Base-by-base conservation (phyloP, 2,113 vertebrate species). In the Takifugu flavidus region DNA sequence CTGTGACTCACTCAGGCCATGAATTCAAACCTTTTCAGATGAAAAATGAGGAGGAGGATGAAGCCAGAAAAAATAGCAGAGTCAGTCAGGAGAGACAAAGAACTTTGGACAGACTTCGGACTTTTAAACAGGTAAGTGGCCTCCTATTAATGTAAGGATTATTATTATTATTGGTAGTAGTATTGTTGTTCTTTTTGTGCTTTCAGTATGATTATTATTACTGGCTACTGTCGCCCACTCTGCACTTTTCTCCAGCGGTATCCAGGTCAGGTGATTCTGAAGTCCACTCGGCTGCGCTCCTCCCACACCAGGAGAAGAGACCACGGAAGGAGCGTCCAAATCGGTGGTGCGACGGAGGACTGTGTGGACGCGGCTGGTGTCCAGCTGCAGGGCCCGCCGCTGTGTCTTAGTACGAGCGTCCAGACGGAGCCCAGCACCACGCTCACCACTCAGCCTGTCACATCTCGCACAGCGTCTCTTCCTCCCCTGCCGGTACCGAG, bases 251-350 rank as follows among this genome's bases (percentile, higher is more conserved):
- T 52, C 13, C 27, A 99, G 96, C 93, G 92, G 42, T 93, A 99
- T 81, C 94, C 96, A 20, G 96, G 96, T 53, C 96, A 99, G 85
- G 96, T 98, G 72, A 94, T 95, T 67, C 92, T 99, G 53, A 99
- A 99, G 86, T 98, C 96, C 67, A 92, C 94, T 15, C 92, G 95
- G 59, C 77, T 95, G n/a, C 92, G 93, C 0, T 74, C 90, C 52
- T 81, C 93, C 63, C 91, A 92, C 45, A 66, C 84, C 31, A 92
- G 91, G 77, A 94, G 91, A 84, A 94, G 76, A 74, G 85, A 85
- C 29, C 71, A 74, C 13, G 75, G 69, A 25, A 61, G 75, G 61
- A 65, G 50, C 15, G 5, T 43, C 27, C 72, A 74, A n/a, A 57
- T 47, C 44, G 62, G 61, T 4, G 53, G 29, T n/a, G 83, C 87